Evolutionary conservation across 1,140 invertebrate species (phyloP).

Genomic region (Hyphantria cunea): DNA sequence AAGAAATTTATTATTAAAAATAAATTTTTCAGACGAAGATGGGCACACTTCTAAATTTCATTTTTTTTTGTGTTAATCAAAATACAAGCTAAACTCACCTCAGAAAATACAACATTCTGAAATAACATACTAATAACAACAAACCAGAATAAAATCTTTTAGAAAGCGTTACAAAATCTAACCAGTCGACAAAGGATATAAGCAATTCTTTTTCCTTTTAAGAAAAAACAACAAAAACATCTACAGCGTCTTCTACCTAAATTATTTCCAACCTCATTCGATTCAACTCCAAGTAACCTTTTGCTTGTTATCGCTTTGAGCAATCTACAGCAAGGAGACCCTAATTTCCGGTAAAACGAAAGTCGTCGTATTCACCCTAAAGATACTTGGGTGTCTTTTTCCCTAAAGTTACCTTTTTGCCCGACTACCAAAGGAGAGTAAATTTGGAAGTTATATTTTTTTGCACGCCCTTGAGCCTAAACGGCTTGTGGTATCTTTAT

Average conservation of each 20-base stretch:
- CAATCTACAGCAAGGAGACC: conserved; percentile 43
- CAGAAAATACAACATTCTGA: neutral
- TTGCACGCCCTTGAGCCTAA: too few species aligned
- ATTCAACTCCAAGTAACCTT: conserved; percentile 32
- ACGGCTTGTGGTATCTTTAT: too few species aligned
- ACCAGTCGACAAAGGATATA: conserved; percentile 22
- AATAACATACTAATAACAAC: conserved; percentile 19
- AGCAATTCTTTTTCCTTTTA: conserved; percentile 27
- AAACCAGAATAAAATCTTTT: conserved; percentile 8
- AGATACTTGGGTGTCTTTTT: conserved; percentile 20
- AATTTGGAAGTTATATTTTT: too few species aligned
- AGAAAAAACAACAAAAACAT: conserved; percentile 19
- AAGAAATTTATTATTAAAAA: too few species aligned
- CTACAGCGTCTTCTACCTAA: conserved; percentile 32
- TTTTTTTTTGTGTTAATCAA: too few species aligned
- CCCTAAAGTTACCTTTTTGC: conserved; percentile 18
- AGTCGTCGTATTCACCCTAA: conserved; percentile 25
- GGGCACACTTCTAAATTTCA: too few species aligned
- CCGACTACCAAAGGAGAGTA: too few species aligned
- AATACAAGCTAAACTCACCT: too few species aligned
- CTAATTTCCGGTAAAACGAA: conserved; percentile 45
- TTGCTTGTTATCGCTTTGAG: conserved; percentile 45
- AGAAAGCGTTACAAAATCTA: conserved; percentile 15
- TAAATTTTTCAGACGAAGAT: too few species aligned
- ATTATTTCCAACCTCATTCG: conserved; percentile 34